phyloP scores from a whole-genome alignment of 2,888 invertebrate species.

The Timema cristinae region DNA sequence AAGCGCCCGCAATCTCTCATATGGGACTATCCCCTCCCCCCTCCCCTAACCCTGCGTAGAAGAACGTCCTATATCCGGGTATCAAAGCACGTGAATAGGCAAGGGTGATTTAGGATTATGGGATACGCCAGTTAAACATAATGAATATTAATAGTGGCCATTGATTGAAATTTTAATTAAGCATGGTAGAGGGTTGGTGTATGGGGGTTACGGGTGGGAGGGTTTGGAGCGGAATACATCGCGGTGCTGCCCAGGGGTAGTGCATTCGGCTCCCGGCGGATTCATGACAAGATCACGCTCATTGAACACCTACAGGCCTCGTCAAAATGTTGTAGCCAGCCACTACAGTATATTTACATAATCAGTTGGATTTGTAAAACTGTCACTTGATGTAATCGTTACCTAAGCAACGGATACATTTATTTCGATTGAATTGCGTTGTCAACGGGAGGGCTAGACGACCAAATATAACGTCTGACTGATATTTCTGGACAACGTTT shows the following conservation, averaged over 20 bases:
- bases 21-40: no score
- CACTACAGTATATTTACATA: no score
- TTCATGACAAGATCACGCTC: constrained; percentile 2
- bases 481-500: no score
- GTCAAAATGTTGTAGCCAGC: not conserved
- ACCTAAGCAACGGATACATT: no score
- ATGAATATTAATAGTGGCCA: constrained; percentile 13
- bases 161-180: constrained; percentile 13
- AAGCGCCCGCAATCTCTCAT: not conserved
- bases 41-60: no score
- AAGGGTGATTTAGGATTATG: not conserved
- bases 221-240: not conserved
- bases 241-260: constrained; percentile 7
- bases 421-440: no score
- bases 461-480: no score
- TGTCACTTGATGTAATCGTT: no score
- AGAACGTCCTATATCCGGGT: no score
- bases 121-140: constrained; percentile 13
- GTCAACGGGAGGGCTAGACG: no score
- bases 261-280: constrained; percentile 4
- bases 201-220: not conserved
- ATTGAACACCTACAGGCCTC: not conserved
- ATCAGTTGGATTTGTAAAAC: no score
- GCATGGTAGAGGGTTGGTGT: not conserved
- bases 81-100: not conserved